Evolutionary conservation across 2,797 vertebrate species (phyloP), one percentile per base, ranked within the genome.

Genomic region (Enteromius argenteus): DNA sequence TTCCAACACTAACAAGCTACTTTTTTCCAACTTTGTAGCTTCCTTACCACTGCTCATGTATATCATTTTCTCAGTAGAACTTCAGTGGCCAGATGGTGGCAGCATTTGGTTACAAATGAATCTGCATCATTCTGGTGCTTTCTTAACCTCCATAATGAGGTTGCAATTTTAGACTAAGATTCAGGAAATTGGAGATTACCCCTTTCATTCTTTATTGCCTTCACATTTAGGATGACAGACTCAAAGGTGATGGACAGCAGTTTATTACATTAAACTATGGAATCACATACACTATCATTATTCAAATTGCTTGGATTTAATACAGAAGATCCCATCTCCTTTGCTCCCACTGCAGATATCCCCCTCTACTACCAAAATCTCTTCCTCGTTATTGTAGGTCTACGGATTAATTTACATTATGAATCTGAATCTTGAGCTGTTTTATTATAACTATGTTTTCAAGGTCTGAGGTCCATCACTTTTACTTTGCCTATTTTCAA

Each of bases 1-100:
- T 64, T 66, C 49, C 8, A 30, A 71, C 42, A n/a, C 46, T 53
- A 71, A 27, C 72, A 8, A 53, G 17, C 72, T 49, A 19, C n/a
- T 46, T 46, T 71, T 71, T 7, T 21, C n/a, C 23, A 39, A 23
- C n/a, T 60, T 5, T 5, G 19, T 5, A 11, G 10, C 11, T 19
- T 42, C 0, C 3, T 10, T 75, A 13, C 14, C 23, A 17, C 17
- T 35, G 62, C 11, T 42, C 35, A 19, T 10, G 13, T 60, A 5
- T 13, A 30, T 13, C 2, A 8, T 5, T 72, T 21, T 73, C 6
- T 37, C 37, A 37, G 19, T 5, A 58, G 6, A 37, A 19, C 11
- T 73, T 11, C 30, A 60, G 27, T 87, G 72, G 49, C 92, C 95
- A 93, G 80, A 76, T 87, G 93, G 89, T 92, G 95, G 94, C 92